A percentile compares a stretch with the other conserved stretches of the same genome.
These are phyloP conservation scores for Porphyrio hochstetteri DNA, from an alignment of 2,113 vertebrate genomes.

Conservation along the genomic window DNA sequence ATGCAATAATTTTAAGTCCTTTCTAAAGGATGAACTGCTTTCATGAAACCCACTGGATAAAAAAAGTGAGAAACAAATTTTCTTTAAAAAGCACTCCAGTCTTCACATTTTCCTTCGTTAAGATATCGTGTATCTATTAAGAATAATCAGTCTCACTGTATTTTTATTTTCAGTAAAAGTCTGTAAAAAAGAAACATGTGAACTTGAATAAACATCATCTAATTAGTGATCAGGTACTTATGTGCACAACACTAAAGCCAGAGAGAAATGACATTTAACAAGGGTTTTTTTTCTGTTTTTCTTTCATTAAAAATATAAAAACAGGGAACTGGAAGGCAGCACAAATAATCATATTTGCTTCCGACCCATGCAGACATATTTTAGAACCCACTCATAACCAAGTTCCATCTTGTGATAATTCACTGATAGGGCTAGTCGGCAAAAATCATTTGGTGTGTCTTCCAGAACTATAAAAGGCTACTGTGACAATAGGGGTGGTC, in stretches of 20 bases:
- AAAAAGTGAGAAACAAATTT: neutral
- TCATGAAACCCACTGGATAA: neutral
- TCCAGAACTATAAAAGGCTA: neutral
- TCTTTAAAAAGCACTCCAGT: neutral
- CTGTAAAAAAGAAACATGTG: neutral
- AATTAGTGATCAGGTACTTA: neutral
- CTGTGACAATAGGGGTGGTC: neutral
- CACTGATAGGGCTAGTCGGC: neutral
- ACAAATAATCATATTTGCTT: neutral
- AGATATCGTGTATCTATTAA: neutral
- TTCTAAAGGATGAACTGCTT: neutral
- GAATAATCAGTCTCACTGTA: neutral
- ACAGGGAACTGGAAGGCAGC: neutral
- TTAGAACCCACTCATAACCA: neutral
- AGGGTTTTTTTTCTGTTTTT: neutral
- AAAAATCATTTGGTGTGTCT: neutral
- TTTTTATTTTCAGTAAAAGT: neutral
- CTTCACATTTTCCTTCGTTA: neutral
- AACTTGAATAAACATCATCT: neutral
- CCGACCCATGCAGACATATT: neutral
- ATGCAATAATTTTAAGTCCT: neutral
- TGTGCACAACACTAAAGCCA: neutral
- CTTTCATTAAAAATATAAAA: neutral
- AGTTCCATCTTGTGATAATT: neutral
- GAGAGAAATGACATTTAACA: neutral